Percentiles rank a stretch among this genome's conserved stretches.
Conservation (phyloP, 2,113 vertebrate genomes). For the Actinemys pallida region DNA sequence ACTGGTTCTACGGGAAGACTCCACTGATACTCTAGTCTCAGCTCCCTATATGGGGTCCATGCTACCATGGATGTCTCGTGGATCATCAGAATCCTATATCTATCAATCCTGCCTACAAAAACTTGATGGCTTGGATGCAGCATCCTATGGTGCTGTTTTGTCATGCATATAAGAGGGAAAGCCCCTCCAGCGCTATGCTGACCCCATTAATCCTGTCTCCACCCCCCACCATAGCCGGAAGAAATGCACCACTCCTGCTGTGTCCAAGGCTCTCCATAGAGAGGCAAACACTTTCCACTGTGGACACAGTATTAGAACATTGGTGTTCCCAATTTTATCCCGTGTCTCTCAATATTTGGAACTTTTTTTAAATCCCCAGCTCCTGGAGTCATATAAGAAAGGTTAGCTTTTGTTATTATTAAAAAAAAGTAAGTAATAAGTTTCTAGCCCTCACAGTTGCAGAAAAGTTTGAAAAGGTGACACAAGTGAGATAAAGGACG, state of each 20-base stretch:
- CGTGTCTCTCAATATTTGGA: background rate
- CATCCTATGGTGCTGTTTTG: background rate
- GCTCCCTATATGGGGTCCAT: background rate
- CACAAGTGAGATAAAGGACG: background rate
- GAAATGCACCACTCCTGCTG: background rate
- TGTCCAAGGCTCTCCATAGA: background rate
- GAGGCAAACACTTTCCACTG: background rate
- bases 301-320: background rate
- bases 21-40: background rate
- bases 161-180: no score
- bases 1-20: background rate
- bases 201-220: background rate
- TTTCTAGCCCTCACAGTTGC: no score
- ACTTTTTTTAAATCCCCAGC: background rate
- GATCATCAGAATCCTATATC: no score
- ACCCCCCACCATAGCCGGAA: background rate
- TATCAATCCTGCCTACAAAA: background rate
- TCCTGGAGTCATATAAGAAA: background rate
- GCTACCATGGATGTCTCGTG: background rate
- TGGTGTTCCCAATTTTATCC: background rate
- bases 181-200: background rate
- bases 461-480: background rate
- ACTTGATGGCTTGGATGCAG: background rate
- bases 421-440: no score
- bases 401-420: background rate